phyloP scores from a whole-genome alignment of 2,888 invertebrate genomes.

The Apomyelois bistriatella region DNA sequence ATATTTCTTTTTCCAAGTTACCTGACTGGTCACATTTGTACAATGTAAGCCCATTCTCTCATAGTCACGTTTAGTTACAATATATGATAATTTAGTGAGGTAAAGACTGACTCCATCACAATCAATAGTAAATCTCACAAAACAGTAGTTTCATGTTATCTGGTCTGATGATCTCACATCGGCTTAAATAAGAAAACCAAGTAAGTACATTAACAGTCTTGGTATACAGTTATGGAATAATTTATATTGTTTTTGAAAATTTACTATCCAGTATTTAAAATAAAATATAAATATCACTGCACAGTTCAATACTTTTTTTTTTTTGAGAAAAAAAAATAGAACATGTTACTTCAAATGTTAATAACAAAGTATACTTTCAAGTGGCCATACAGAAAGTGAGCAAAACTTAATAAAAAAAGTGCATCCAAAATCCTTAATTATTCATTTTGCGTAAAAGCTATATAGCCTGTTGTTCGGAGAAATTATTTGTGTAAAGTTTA shows the following conservation, averaged over 20 bases:
- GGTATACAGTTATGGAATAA: too few species aligned
- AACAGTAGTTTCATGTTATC: neutral
- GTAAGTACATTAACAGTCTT: neutral
- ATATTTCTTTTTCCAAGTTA: slow-evolving; percentile 39
- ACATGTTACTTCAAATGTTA: too few species aligned
- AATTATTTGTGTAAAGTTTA: slow-evolving; percentile 48
- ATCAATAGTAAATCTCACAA: slow-evolving; percentile 38
- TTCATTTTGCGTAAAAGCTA: slow-evolving; percentile 17
- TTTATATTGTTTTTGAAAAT: too few species aligned
- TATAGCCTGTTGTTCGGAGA: slow-evolving; percentile 26
- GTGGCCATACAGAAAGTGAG: too few species aligned
- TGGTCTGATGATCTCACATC: neutral
- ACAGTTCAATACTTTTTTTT: too few species aligned
- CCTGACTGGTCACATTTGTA: slow-evolving; percentile 44
- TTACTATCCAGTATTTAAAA: too few species aligned
- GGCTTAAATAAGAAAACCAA: neutral
- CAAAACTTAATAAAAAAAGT: too few species aligned
- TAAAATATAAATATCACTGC: too few species aligned
- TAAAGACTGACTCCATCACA: slow-evolving; percentile 73
- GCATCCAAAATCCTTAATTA: too few species aligned
- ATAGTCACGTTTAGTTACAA: slow-evolving; percentile 63
- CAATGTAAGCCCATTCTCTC: slow-evolving; percentile 43
- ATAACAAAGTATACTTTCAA: too few species aligned
- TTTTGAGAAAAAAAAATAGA: too few species aligned
- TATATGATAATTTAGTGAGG: slow-evolving; percentile 61